A percentile compares a stretch with the other conserved stretches of the same genome.
Conservation (phyloP, 2,888 invertebrate species). For the Falcaria lacertinaria region DNA sequence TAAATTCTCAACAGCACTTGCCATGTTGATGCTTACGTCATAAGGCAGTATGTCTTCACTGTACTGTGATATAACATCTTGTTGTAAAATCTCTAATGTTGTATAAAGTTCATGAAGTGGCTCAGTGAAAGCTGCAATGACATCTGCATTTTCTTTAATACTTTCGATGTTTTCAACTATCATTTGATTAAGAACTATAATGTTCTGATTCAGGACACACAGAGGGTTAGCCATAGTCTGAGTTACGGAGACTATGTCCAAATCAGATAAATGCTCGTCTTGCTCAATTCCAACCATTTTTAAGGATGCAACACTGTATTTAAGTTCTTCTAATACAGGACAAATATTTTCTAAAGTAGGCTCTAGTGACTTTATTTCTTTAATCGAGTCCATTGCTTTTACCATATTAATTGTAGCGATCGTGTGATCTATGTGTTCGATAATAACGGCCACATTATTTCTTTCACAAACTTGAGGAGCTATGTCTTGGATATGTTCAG, state of each 20-base stretch:
- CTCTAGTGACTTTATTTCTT: slow-evolving; percentile 30
- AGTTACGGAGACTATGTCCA: slow-evolving; percentile 63
- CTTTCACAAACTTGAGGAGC: slow-evolving; percentile 18
- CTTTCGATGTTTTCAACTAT: slow-evolving; percentile 52
- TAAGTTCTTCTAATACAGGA: slow-evolving; percentile 60
- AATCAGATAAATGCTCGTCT: slow-evolving; percentile 44
- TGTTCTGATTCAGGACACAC: slow-evolving; percentile 54
- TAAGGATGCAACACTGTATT: slow-evolving; percentile 49
- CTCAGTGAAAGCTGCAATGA: slow-evolving; percentile 60
- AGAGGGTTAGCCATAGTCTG: slow-evolving; percentile 55
- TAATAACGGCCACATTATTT: slow-evolving; percentile 40
- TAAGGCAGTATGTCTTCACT: slow-evolving; percentile 43
- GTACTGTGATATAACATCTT: slow-evolving; percentile 65
- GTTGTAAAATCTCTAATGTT: slow-evolving; percentile 65
- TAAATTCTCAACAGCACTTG: slow-evolving; percentile 56
- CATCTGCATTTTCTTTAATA: slow-evolving; percentile 40
- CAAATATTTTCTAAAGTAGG: slow-evolving; percentile 50
- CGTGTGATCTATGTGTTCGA: slow-evolving; percentile 58
- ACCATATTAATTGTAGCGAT: slow-evolving; percentile 54
- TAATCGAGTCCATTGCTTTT: slow-evolving; percentile 40
- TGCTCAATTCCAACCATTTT: slow-evolving; percentile 27
- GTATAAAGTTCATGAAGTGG: slow-evolving; percentile 66
- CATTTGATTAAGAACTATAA: slow-evolving; percentile 51
- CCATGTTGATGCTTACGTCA: slow-evolving; percentile 48
- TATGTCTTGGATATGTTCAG: slow-evolving; percentile 50